phyloP scores from a whole-genome alignment of 2,797 vertebrate species.

The Acomys russatus region DNA sequence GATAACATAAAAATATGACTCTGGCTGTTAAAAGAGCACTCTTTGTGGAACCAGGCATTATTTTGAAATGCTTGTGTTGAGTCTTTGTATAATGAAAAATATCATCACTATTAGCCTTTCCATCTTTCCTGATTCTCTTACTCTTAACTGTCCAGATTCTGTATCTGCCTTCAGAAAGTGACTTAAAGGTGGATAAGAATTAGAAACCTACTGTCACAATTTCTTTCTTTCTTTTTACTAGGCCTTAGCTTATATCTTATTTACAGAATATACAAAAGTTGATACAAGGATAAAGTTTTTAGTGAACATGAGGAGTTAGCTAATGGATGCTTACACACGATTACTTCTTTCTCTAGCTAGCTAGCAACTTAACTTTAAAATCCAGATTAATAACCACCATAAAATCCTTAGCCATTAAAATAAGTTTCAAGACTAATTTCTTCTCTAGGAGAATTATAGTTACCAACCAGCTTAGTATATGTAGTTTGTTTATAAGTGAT shows the following conservation, averaged over 20 bases:
- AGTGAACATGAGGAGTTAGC: background rate
- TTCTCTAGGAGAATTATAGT: conserved; percentile 45
- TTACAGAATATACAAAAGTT: conserved; percentile 62
- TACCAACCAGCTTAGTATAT: conserved; percentile 77
- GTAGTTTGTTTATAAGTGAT: conserved; percentile 82
- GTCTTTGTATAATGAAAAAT: conserved; percentile 19
- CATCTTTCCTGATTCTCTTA: conserved; percentile 19
- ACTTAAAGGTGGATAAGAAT: background rate
- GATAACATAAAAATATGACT: conserved; percentile 85
- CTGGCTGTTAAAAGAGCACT: conserved; percentile 79
- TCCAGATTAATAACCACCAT: conserved; percentile 43
- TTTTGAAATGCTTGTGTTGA: conserved; percentile 79
- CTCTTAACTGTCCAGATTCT: background rate
- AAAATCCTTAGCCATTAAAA: conserved; percentile 73
- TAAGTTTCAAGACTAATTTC: conserved; percentile 69
- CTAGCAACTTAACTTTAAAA: conserved; percentile 59
- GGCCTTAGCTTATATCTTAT: conserved; percentile 56
- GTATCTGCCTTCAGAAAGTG: background rate
- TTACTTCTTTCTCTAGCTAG: background rate
- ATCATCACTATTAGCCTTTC: conserved; percentile 62
- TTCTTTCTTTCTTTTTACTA: background rate
- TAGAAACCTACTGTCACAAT: background rate
- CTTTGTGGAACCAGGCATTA: conserved; percentile 74
- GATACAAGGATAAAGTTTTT: conserved; percentile 42
- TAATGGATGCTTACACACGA: conserved; percentile 62